Conservation (phyloP, 1,140 invertebrate genomes). For the Pachyrhynchus sulphureomaculatus region DNA sequence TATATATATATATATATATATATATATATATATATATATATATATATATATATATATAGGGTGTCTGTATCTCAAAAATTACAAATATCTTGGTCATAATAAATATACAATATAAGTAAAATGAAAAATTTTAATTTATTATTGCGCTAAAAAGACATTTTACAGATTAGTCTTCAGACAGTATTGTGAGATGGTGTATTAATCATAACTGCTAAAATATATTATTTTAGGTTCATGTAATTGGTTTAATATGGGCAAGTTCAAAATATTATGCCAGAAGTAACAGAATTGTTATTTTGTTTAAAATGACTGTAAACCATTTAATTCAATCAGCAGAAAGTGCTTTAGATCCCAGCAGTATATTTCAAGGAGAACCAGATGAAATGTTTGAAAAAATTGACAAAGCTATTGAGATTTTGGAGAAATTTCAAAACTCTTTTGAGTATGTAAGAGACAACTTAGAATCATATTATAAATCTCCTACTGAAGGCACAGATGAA, state of each 20-base stretch:
- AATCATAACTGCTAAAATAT: too few species aligned
- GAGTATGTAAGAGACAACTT: slow-evolving; percentile 59
- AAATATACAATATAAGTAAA: too few species aligned
- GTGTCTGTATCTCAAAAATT: too few species aligned
- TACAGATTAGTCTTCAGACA: too few species aligned
- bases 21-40: too few species aligned
- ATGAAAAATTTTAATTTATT: too few species aligned
- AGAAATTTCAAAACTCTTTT: slow-evolving; percentile 54
- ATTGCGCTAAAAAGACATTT: too few species aligned
- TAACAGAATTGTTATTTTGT: slow-evolving; percentile 68
- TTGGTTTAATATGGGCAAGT: slow-evolving; percentile 81
- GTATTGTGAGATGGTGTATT: too few species aligned
- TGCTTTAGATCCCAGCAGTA: slow-evolving; percentile 58
- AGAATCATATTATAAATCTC: slow-evolving; percentile 52
- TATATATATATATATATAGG: too few species aligned
- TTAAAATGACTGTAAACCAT: slow-evolving; percentile 76
- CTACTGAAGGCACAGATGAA: slow-evolving; percentile 17
- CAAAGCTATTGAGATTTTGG: slow-evolving; percentile 54
- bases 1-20: too few species aligned
- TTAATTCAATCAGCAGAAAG: slow-evolving; percentile 65
- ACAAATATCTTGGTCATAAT: too few species aligned
- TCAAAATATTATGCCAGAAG: slow-evolving; percentile 80
- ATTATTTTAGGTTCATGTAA: slow-evolving; percentile 50
- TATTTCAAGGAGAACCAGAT: slow-evolving; percentile 73
- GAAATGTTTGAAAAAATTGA: slow-evolving; percentile 60